phyloP scores from a whole-genome alignment of 2,113 vertebrate genomes.

The Microcebus ravelobensis region DNA sequence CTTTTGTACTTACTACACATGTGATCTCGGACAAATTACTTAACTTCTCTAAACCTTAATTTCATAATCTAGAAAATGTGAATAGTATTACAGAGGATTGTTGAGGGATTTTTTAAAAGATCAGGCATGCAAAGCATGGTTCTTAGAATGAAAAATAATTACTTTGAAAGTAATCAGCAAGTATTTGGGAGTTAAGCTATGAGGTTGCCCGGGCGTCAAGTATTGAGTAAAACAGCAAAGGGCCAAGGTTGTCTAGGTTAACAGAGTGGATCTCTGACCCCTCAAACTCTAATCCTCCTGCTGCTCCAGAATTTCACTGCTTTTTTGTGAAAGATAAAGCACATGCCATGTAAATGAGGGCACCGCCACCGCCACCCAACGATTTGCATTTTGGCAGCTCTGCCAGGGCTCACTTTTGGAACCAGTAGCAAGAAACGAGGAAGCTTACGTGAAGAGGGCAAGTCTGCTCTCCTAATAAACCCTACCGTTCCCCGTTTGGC shows the following conservation, averaged over 20 bases:
- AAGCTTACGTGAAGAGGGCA: background rate
- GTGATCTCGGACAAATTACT: background rate
- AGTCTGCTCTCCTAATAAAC: background rate
- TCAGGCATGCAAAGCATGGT: background rate
- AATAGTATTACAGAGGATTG: background rate
- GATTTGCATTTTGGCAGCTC: background rate
- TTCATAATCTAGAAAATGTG: background rate
- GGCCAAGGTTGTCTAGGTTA: background rate
- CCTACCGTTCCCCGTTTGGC: background rate
- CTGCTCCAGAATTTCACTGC: background rate
- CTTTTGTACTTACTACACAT: background rate
- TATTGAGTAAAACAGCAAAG: background rate
- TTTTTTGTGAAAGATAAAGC: background rate
- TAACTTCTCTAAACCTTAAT: conserved; percentile 14
- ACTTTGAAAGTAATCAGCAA: background rate
- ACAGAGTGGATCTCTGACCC: background rate
- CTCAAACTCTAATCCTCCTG: background rate
- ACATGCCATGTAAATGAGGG: background rate
- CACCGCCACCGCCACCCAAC: background rate
- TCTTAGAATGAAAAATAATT: background rate
- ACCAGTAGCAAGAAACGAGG: background rate
- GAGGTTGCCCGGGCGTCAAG: background rate
- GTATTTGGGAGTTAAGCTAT: background rate
- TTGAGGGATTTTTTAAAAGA: background rate
- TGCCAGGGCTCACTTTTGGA: background rate